Base-by-base conservation (phyloP, 2,113 vertebrate species). In the Cacatua alba region DNA sequence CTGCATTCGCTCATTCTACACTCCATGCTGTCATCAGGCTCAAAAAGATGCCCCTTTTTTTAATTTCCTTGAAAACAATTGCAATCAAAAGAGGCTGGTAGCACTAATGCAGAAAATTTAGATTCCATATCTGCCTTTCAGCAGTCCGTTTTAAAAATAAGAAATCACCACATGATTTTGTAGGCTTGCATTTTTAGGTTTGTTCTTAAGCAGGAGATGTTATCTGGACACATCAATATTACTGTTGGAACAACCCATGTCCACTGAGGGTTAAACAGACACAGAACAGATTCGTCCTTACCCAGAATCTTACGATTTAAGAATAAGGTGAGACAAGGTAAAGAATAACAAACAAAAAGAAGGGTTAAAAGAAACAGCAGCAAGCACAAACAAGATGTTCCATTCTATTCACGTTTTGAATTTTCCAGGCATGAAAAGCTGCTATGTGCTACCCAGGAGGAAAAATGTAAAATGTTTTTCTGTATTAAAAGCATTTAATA, bases 361-460 rank as follows among this genome's bases (percentile, higher is more conserved):
- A 64, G 48, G 39, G 26, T 75, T 90, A 46, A 94, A 91, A 87
- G 41, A 81, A 71, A 11, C 0, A 55, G 43, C 41, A 86, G 48
- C 62, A 82, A 82, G 17, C 51, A 88, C 21, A 49, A 88, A 55
- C 26, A 88, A 80, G 24, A 78, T 44, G 77, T 87, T 94, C 72
- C 62, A 24, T 77, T 94, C 77, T 77, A 49, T 77, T 97, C 37
- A 82, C 60, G 51, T 68, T 94, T 43, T 83, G 83, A 94, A 65
- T 83, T 85, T 81, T 21, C 79, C 49, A 96, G 65, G 81, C 86
- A 94, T 64, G 35, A 94, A 96, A 91, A 94, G 55, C 19, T 2
- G 10, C 46, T 37, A 80, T 49, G 52, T 44, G 72, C 46, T 60
- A 95, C 39, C 23, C 41, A 82, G 79, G n/a, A 95, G 63, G 60